Percentiles rank a stretch among this genome's conserved stretches.
phyloP scores from a whole-genome alignment of 1,140 invertebrate species.

The Penaeus chinensis region DNA sequence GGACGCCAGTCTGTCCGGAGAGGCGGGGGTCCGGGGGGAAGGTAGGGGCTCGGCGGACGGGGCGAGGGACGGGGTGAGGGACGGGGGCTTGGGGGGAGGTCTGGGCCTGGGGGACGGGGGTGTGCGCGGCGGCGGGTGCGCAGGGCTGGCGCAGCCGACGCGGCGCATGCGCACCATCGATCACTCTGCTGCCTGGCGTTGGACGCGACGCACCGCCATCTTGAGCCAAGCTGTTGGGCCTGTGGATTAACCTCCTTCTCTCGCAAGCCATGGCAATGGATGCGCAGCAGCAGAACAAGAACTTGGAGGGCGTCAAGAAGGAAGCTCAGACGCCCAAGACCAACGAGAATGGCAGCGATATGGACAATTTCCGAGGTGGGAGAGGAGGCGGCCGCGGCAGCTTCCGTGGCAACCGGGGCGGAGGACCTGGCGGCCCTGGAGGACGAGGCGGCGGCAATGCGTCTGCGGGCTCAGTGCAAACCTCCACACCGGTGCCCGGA shows the following conservation, averaged over 20 bases:
- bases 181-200: constrained; percentile 20
- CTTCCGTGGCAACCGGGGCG: constrained; percentile 65
- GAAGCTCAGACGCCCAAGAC: constrained; percentile 52
- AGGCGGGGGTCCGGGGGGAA: no score
- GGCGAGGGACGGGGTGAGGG: no score
- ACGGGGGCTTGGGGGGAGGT: no score
- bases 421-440: constrained; percentile 65
- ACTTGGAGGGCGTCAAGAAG: constrained; percentile 55
- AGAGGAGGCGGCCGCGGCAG: constrained; percentile 68
- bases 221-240: constrained; percentile 45
- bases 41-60: no score
- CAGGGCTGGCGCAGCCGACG: not conserved
- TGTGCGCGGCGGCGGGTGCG: not conserved
- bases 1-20: no score
- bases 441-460: constrained; percentile 58
- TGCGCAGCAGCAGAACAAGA: constrained; percentile 50
- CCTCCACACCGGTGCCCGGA: constrained; percentile 35
- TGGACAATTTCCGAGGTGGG: constrained; percentile 64
- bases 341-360: constrained; percentile 53
- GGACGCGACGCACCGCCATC: constrained; percentile 32
- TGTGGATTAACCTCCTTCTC: constrained; percentile 5
- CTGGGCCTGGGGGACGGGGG: not conserved
- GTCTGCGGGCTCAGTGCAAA: constrained; percentile 8
- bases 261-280: constrained; percentile 54
- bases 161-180: constrained; percentile 45